phyloP scores from a whole-genome alignment of 2,113 vertebrate species.

The Cynopterus brachyotis region DNA sequence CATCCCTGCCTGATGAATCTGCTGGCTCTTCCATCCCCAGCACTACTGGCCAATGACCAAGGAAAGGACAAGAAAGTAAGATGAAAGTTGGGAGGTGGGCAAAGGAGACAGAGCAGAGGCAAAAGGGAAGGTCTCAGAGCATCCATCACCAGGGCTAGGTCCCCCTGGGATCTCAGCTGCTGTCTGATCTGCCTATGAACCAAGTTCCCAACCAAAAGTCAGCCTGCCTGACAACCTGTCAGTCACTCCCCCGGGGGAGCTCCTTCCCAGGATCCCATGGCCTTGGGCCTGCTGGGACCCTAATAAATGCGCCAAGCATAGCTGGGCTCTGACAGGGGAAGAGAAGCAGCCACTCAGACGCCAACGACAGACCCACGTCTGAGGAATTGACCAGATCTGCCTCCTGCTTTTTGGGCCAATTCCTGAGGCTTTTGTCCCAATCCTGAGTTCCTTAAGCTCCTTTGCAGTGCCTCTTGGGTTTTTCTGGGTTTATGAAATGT shows the following conservation, averaged over 20 bases:
- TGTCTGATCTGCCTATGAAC: constrained; percentile 18
- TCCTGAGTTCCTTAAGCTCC: not conserved
- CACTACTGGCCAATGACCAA: constrained; percentile 49
- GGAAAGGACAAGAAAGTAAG: not conserved
- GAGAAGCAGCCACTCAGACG: not conserved
- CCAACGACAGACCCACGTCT: not conserved
- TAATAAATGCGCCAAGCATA: not conserved
- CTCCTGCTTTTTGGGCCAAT: not conserved
- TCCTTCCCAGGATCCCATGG: constrained; percentile 32
- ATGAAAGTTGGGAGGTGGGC: not conserved
- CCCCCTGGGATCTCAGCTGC: not conserved
- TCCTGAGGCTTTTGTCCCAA: not conserved
- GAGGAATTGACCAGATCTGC: not conserved
- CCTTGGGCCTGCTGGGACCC: not conserved
- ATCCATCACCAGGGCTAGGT: constrained; percentile 39
- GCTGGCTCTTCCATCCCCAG: not conserved
- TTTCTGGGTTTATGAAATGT: not conserved
- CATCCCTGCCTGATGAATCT: constrained; percentile 24
- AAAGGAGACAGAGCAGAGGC: constrained; percentile 19
- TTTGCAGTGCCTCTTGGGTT: not conserved
- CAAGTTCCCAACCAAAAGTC: constrained; percentile 12
- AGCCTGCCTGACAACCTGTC: not conserved
- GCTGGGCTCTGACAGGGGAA: not conserved
- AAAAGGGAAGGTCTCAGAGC: not conserved
- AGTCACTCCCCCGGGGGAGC: not conserved